phyloP scores from a whole-genome alignment of 2,888 invertebrate genomes.

The Aspidiotus rigidus region DNA sequence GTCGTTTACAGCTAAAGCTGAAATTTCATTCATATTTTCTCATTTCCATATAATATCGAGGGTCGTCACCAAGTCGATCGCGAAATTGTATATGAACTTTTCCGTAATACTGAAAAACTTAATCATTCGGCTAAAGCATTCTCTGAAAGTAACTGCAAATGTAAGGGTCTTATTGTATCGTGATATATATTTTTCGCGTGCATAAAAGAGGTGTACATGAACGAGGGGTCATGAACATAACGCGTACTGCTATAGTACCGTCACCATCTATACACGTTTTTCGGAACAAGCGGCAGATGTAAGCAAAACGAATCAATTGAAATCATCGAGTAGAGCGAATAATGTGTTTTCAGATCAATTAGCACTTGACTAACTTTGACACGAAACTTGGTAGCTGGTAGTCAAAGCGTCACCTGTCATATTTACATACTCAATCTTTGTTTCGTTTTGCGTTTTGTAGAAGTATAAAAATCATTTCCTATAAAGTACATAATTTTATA shows the following conservation, averaged over 20 bases:
- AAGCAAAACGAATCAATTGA: constrained; percentile 26
- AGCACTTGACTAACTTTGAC: constrained; percentile 26
- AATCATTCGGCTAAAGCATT: constrained; percentile 15
- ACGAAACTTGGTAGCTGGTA: constrained; percentile 5
- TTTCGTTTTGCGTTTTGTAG: background rate
- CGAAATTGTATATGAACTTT: background rate
- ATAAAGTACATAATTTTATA: no score
- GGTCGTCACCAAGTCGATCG: background rate
- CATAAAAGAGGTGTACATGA: background rate
- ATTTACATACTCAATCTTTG: constrained; percentile 16
- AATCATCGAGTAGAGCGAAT: constrained; percentile 16
- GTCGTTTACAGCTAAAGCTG: no score
- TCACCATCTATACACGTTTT: background rate
- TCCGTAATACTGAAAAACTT: constrained; percentile 25
- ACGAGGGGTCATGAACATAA: constrained; percentile 9
- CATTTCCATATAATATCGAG: background rate
- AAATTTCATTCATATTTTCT: background rate
- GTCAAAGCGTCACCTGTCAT: constrained; percentile 15
- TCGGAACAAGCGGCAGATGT: constrained; percentile 27
- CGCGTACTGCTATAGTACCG: background rate
- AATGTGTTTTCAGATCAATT: constrained; percentile 33
- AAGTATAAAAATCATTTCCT: no score
- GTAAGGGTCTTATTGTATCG: constrained; percentile 16
- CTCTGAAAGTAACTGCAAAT: background rate
- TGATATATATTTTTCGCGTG: background rate